phyloP scores from a whole-genome alignment of 2,888 invertebrate genomes.

The Tyria jacobaeae region DNA sequence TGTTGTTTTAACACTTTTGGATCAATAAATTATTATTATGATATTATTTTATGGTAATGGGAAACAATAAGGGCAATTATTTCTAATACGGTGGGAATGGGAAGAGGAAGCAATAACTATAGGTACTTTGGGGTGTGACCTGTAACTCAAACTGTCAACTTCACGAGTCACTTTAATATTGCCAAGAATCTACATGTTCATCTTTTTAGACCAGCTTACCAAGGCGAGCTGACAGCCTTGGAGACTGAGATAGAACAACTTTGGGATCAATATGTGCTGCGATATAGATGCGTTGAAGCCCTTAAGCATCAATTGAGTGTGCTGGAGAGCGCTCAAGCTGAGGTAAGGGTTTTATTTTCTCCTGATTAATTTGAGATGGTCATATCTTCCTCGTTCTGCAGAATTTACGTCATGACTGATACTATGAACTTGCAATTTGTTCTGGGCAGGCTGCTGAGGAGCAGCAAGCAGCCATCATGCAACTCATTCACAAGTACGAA shows the following conservation, averaged over 20 bases:
- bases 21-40: no score
- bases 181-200: no score
- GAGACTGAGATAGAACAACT: slow-evolving; percentile 94
- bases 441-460: slow-evolving; percentile 88
- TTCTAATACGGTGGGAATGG: no score
- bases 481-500: slow-evolving; percentile 85
- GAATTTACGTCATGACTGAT: no score
- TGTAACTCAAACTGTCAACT: no score
- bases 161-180: no score
- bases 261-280: slow-evolving; percentile 95
- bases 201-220: slow-evolving; percentile 93
- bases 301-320: slow-evolving; percentile 95
- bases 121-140: no score
- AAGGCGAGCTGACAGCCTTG: slow-evolving; percentile 97
- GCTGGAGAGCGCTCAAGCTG: slow-evolving; percentile 91
- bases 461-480: slow-evolving; percentile 87
- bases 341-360: slow-evolving; percentile 56
- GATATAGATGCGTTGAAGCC: slow-evolving; percentile 95
- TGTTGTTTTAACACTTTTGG: no score
- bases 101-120: no score
- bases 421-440: no score
- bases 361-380: neutral
- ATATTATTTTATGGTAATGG: no score
- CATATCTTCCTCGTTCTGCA: neutral
- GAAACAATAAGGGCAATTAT: no score